Percentiles rank a stretch among this genome's conserved stretches.
These are phyloP conservation scores for Coenobita brevimanus DNA, from an alignment of 1,140 invertebrate species.

Conservation along the genomic window DNA sequence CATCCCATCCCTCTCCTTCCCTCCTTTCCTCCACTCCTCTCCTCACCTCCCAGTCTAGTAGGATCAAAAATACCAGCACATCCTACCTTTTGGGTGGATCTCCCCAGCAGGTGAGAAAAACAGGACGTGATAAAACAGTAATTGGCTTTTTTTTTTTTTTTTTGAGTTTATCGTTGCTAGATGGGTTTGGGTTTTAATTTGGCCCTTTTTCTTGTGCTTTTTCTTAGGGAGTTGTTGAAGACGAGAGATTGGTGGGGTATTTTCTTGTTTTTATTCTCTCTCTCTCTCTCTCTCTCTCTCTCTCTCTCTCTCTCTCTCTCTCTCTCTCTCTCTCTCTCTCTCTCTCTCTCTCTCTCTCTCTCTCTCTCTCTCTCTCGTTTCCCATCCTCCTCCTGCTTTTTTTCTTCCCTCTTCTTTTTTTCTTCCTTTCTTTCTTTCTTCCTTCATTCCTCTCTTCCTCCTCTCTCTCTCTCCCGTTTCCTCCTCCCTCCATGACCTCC, in stretches of 20 bases:
- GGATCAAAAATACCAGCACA: no score
- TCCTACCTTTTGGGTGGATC: no score
- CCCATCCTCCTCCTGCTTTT: neutral
- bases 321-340: constrained; percentile 15
- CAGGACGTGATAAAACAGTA: no score
- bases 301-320: constrained; percentile 2
- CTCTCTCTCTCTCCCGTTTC: neutral
- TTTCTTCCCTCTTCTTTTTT: neutral
- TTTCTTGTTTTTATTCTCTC: no score
- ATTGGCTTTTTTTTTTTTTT: no score
- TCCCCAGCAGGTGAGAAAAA: no score
- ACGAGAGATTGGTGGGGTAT: no score
- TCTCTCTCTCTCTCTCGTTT: constrained; percentile 3
- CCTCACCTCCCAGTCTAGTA: no score
- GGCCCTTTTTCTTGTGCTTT: no score
- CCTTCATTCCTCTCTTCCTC: neutral
- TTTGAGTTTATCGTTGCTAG: no score
- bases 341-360: constrained; percentile 32
- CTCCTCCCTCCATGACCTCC: neutral
- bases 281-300: neutral
- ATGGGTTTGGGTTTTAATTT: no score
- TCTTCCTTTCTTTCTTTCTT: neutral
- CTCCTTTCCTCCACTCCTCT: neutral
- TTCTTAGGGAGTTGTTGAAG: no score
- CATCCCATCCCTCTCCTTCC: neutral